These are phyloP conservation scores for Diploptera punctata DNA, from an alignment of 2,888 invertebrate species.

Conservation along the genomic window DNA sequence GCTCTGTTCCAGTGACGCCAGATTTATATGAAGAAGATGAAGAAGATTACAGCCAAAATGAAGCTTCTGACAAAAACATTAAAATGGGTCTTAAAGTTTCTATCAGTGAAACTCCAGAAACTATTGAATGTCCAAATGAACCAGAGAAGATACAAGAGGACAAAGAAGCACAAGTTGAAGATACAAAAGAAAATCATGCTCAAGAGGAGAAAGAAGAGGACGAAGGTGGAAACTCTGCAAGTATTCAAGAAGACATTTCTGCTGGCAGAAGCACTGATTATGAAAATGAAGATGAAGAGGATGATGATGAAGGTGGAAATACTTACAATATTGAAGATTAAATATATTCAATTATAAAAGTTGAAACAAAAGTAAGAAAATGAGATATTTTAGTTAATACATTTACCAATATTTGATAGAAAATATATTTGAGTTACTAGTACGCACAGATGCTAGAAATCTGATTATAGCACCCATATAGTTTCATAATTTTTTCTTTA, in stretches of 20 bases:
- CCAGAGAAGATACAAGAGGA: constrained; percentile 7
- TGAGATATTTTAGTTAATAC: too few relatives aligned
- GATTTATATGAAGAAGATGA: constrained; percentile 27
- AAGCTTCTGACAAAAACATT: constrained; percentile 24
- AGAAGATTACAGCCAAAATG: constrained; percentile 8
- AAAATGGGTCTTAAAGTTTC: constrained; percentile 29
- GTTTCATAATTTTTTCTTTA: too few relatives aligned
- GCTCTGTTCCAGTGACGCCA: constrained; percentile 30
- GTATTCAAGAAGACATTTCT: constrained; percentile 24
- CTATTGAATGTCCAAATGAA: constrained; percentile 14
- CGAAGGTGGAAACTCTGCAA: constrained; percentile 15
- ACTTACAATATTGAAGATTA: constrained; percentile 8
- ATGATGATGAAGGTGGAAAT: constrained; percentile 1
- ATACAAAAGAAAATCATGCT: constrained; percentile 16
- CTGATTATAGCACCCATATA: too few relatives aligned
- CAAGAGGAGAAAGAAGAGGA: constrained; percentile 26
- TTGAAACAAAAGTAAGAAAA: too few relatives aligned
- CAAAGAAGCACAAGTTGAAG: not conserved
- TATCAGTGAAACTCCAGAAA: constrained; percentile 31
- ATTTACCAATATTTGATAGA: too few relatives aligned
- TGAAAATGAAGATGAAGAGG: not conserved
- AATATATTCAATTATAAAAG: too few relatives aligned
- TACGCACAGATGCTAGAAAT: too few relatives aligned
- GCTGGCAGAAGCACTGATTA: not conserved
- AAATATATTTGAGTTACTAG: too few relatives aligned